Conservation (phyloP, 1,140 invertebrate genomes). For the Antheraea mylitta region DNA sequence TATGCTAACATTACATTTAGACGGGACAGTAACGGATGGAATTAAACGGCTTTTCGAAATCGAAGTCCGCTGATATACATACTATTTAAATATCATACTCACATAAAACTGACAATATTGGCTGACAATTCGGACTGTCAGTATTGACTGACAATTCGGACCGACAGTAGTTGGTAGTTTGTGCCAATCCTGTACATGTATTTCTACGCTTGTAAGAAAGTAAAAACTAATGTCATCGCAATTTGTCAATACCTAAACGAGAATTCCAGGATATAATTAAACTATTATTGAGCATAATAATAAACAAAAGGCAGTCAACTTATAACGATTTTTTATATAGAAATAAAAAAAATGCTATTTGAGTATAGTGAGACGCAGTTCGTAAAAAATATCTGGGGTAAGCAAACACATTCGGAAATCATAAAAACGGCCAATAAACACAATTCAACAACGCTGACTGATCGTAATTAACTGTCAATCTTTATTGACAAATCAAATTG, state of each 20-base stretch:
- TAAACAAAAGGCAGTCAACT: conserved; percentile 72
- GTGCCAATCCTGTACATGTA: neutral
- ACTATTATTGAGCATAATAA: conserved; percentile 72
- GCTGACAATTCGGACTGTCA: too few relatives aligned
- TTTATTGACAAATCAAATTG: neutral
- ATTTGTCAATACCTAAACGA: conserved; percentile 46
- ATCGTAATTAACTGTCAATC: neutral
- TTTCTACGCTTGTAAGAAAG: neutral
- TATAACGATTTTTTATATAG: conserved; percentile 38
- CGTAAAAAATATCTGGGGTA: conserved; percentile 31
- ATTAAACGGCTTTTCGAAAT: neutral
- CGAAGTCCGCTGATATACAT: neutral
- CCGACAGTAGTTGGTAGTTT: conserved; percentile 15
- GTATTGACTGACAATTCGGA: neutral
- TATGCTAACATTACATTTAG: neutral
- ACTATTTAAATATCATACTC: neutral
- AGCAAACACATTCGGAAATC: conserved; percentile 10
- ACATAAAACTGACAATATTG: too few relatives aligned
- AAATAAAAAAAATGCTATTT: conserved; percentile 64
- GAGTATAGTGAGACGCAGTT: conserved; percentile 65
- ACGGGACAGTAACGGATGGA: neutral
- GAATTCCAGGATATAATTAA: conserved; percentile 47
- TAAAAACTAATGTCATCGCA: conserved; percentile 61
- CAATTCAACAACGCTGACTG: neutral
- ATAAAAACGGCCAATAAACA: neutral